Evolutionary conservation across 2,888 invertebrate species (phyloP).

Genomic region (Ptychoptera contaminata): DNA sequence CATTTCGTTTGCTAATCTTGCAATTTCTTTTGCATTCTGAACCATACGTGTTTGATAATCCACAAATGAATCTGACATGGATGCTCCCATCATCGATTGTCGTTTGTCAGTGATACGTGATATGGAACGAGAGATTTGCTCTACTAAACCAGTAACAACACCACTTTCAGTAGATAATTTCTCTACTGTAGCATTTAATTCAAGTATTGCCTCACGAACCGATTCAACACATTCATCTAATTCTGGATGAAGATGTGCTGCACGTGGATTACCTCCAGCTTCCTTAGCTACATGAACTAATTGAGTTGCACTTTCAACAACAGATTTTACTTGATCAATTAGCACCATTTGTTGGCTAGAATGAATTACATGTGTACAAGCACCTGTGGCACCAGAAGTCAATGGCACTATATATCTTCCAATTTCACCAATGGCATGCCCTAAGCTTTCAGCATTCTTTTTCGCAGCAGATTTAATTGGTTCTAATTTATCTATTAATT

Average conservation of each 20-base stretch:
- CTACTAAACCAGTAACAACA: slow-evolving; percentile 76
- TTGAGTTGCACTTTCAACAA: slow-evolving; percentile 82
- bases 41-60: slow-evolving; percentile 98
- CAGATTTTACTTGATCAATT: slow-evolving; percentile 85
- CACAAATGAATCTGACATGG: slow-evolving; percentile 64
- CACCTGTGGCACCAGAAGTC: slow-evolving; percentile 69
- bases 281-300: slow-evolving; percentile 72
- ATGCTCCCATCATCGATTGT: slow-evolving; percentile 51
- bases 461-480: slow-evolving; percentile 73
- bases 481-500: slow-evolving; percentile 72
- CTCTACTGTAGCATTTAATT: slow-evolving; percentile 65
- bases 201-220: slow-evolving; percentile 64
- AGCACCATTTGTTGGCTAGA: slow-evolving; percentile 73
- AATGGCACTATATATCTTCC: slow-evolving; percentile 72
- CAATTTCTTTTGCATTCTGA: slow-evolving; percentile 83
- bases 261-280: slow-evolving; percentile 86
- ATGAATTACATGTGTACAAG: slow-evolving; percentile 76
- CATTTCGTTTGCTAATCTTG: slow-evolving; percentile 85
- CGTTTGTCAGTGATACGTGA: slow-evolving; percentile 61
- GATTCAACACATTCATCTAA: slow-evolving; percentile 68
- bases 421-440: slow-evolving; percentile 67
- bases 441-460: slow-evolving; percentile 82
- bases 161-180: slow-evolving; percentile 76
- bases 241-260: slow-evolving; percentile 60
- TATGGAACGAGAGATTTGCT: slow-evolving; percentile 81